phyloP scores from a whole-genome alignment of 1,140 invertebrate genomes.

The Leptopilina boulardi region DNA sequence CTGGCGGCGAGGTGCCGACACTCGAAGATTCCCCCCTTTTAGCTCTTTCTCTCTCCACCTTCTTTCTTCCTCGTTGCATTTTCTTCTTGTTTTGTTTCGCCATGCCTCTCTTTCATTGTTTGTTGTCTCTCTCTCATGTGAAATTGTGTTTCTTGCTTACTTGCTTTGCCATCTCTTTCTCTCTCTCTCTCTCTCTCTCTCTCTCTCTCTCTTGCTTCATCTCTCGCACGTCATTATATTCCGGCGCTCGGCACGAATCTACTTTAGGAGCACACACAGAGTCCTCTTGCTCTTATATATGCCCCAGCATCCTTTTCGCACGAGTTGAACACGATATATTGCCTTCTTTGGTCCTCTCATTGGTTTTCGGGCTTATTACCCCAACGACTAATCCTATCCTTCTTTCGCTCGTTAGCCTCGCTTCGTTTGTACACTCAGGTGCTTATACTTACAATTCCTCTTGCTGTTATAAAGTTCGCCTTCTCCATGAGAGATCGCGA shows the following conservation, averaged over 20 bases:
- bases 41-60: slow-evolving; percentile 41
- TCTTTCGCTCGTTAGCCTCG: slow-evolving; percentile 67
- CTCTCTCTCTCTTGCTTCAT: slow-evolving; percentile 41
- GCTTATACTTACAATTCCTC: slow-evolving; percentile 61
- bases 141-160: not conserved
- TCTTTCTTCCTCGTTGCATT: slow-evolving; percentile 54
- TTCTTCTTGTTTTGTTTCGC: slow-evolving; percentile 59
- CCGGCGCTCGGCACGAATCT: slow-evolving; percentile 71
- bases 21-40: slow-evolving; percentile 68
- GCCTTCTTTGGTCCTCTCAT: slow-evolving; percentile 53
- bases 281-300: slow-evolving; percentile 6
- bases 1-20: slow-evolving; percentile 76
- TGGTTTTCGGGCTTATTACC: slow-evolving; percentile 66
- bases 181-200: slow-evolving; percentile 53
- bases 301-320: slow-evolving; percentile 52
- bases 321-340: slow-evolving; percentile 32
- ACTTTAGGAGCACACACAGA: slow-evolving; percentile 69
- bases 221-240: slow-evolving; percentile 72
- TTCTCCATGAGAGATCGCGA: slow-evolving; percentile 33
- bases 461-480: slow-evolving; percentile 47
- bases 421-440: slow-evolving; percentile 68
- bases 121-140: slow-evolving; percentile 39
- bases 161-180: slow-evolving; percentile 42
- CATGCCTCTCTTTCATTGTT: slow-evolving; percentile 45
- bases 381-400: slow-evolving; percentile 67